phyloP scores from a whole-genome alignment of 2,797 vertebrate genomes.

The Moxostoma hubbsi region DNA sequence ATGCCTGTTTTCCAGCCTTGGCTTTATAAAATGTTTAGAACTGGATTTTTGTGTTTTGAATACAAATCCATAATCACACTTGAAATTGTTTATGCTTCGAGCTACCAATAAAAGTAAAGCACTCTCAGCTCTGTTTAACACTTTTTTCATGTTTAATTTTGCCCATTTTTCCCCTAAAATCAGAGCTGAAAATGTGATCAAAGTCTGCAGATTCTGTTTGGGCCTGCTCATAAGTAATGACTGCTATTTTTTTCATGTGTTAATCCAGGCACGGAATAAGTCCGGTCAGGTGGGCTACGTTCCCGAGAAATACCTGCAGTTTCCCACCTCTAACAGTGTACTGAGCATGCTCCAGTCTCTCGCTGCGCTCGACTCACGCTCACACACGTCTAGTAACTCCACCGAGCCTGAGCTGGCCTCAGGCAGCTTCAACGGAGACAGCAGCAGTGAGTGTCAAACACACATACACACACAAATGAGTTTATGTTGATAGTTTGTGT shows the following conservation, averaged over 20 bases:
- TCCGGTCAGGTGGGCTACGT: constrained; percentile 92
- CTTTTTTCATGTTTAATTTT: no score
- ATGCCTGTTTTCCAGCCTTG: not conserved
- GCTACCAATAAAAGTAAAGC: no score
- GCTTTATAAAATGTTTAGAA: not conserved
- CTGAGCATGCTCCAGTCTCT: constrained; percentile 95
- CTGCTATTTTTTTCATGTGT: constrained; percentile 45
- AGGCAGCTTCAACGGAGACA: constrained; percentile 84
- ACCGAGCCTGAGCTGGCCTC: constrained; percentile 82
- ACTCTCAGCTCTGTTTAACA: no score
- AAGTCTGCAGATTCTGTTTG: not conserved
- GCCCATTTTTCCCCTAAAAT: no score
- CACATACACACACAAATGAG: not conserved
- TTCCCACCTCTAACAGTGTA: constrained; percentile 92
- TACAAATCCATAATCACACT: not conserved
- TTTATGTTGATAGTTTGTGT: no score
- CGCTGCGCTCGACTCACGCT: constrained; percentile 85
- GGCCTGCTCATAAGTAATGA: constrained; percentile 51
- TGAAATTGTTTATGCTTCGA: no score
- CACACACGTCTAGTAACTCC: constrained; percentile 87
- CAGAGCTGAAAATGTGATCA: no score
- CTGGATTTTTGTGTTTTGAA: not conserved
- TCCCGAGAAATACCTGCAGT: constrained; percentile 95
- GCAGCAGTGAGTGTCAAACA: constrained; percentile 70
- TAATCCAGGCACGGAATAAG: constrained; percentile 90